Conservation (phyloP, 1,140 invertebrate genomes). For the Apis laboriosa region DNA sequence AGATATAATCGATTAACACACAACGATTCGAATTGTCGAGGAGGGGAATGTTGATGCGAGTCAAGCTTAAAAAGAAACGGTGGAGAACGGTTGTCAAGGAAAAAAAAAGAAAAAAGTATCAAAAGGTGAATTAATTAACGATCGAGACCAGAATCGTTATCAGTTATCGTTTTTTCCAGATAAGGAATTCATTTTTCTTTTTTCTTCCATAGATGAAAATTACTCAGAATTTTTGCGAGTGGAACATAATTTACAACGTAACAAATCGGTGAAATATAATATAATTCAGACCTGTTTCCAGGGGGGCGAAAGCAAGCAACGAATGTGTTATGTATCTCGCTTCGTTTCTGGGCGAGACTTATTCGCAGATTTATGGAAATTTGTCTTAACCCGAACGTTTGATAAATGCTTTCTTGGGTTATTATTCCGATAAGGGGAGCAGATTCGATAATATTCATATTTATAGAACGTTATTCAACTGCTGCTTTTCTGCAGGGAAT, state of each 20-base stretch:
- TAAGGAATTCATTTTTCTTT: not conserved
- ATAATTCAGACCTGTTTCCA: no score
- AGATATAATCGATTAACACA: constrained; percentile 28
- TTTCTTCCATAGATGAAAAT: not conserved
- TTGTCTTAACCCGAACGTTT: no score
- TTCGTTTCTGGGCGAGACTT: no score
- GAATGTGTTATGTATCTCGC: no score
- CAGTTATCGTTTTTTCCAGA: not conserved
- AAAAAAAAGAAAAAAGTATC: not conserved
- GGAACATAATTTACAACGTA: no score
- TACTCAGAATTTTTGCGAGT: not conserved
- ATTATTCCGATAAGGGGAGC: no score
- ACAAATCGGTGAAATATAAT: no score
- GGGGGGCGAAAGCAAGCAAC: no score
- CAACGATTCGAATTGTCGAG: constrained; percentile 25
- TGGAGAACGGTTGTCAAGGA: not conserved
- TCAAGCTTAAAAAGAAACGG: not conserved
- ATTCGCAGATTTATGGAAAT: no score
- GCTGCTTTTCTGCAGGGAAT: not conserved
- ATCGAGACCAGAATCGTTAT: not conserved
- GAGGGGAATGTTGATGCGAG: not conserved
- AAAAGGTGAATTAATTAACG: constrained; percentile 26
- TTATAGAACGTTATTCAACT: no score
- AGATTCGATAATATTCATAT: no score
- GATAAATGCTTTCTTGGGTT: no score